These are phyloP conservation scores for Corella eumyota DNA, from an alignment of 23 tunicate genomes.

Conservation along the genomic window DNA sequence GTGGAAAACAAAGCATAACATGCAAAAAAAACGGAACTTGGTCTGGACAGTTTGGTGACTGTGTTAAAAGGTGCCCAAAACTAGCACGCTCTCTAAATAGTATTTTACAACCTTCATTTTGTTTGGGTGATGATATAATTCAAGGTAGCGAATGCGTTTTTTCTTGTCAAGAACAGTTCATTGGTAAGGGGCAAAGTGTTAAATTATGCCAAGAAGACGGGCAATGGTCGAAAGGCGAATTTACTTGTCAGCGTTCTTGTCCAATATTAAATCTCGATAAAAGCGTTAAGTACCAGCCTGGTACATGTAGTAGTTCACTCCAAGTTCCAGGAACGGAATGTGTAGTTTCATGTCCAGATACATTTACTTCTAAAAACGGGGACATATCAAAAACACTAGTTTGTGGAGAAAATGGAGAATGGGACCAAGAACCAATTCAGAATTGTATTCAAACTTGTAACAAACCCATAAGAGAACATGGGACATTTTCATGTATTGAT, in stretches of 20 bases:
- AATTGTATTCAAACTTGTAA: conserved; percentile 18
- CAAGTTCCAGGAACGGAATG: conserved; percentile 10
- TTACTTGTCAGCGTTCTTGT: conserved; percentile 22
- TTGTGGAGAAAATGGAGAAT: conserved; percentile 24
- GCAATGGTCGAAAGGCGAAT: conserved; percentile 21
- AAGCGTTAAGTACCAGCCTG: conserved; percentile 11
- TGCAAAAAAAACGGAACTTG: conserved; percentile 39
- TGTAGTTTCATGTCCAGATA: conserved; percentile 10
- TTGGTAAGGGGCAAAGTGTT: conserved; percentile 19
- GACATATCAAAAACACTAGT: neutral
- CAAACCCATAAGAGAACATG: conserved; percentile 10
- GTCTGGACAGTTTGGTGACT: conserved; percentile 35
- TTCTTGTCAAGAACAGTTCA: conserved; percentile 26
- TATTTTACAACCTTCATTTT: conserved; percentile 18
- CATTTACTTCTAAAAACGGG: conserved; percentile 4
- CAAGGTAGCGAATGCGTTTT: conserved; percentile 26
- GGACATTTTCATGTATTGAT: conserved; percentile 7
- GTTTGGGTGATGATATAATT: conserved; percentile 31
- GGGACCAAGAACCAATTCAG: conserved; percentile 9
- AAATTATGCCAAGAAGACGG: conserved; percentile 21
- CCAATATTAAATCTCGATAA: neutral
- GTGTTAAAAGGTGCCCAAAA: conserved; percentile 35
- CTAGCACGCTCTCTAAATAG: conserved; percentile 24
- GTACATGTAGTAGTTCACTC: conserved; percentile 1
- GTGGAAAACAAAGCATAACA: conserved; percentile 11